Base-by-base conservation (phyloP, 2,888 invertebrate species). In the Euplexia lucipara region DNA sequence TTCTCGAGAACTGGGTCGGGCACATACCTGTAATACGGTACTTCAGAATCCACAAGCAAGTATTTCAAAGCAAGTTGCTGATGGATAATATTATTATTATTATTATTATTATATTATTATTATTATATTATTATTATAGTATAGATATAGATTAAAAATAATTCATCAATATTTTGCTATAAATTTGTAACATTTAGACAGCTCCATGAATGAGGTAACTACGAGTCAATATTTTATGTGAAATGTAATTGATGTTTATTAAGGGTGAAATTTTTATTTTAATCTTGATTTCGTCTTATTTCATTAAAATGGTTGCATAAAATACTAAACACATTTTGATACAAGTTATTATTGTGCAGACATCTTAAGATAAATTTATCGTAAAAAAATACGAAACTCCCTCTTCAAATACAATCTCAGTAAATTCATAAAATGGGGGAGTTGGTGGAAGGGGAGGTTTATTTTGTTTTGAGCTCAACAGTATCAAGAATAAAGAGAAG, bases 381-480 rank as follows among this genome's bases (percentile, higher is more conserved):
- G 30, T 60, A 64, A 60, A 62, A 74, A 64, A 64, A 35, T 45
- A 75, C 35, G 48, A 18, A n/a, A n/a, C 18, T 45, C 35, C 54
- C 45, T 26, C 12, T 52, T 44, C 8, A n/a, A 53, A 59, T 61
- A 75, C 30, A 59, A 47, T 37, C 20, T 57, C 64, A 39, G 47
- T 71, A 65, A 73, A 73, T 70, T 64, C 77, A 60, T 62, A 14
- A 34, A 60, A 20, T 37, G 6, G 32, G 52, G 42, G 35, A 42
- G 39, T 60, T 71, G 26, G 26, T n/a, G n/a, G n/a, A n/a, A n/a
- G n/a, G n/a, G n/a, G n/a, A n/a, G n/a, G n/a, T n/a, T n/a, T n/a
- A n/a, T n/a, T n/a, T n/a, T n/a, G n/a, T n/a, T n/a, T n/a, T n/a
- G n/a, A n/a, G n/a, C n/a, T n/a, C n/a, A n/a, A n/a, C n/a, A n/a